These are phyloP conservation scores for Hyperoplus lanceolatus DNA, from an alignment of 2,797 vertebrate species.

Conservation along the genomic window DNA sequence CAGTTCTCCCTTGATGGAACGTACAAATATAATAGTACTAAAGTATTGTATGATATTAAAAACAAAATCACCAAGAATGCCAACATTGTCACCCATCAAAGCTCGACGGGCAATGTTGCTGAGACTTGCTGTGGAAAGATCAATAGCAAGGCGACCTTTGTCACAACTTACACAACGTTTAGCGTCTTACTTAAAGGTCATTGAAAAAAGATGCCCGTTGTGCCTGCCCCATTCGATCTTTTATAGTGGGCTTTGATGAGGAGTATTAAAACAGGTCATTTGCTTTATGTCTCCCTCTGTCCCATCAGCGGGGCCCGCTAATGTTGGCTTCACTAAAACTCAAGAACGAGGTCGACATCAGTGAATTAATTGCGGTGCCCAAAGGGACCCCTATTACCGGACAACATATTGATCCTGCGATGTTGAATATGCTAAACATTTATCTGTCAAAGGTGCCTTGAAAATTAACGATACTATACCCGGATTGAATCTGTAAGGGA, in stretches of 20 bases:
- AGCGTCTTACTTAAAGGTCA: slow-evolving; percentile 63
- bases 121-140: slow-evolving; percentile 48
- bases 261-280: slow-evolving; percentile 70
- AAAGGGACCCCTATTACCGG: slow-evolving; percentile 58
- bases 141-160: slow-evolving; percentile 69
- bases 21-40: background rate
- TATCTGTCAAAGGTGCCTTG: slow-evolving; percentile 60
- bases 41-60: background rate
- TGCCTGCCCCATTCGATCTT: slow-evolving; percentile 68
- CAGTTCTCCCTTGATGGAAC: background rate
- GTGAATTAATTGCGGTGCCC: slow-evolving; percentile 76
- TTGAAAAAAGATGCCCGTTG: slow-evolving; percentile 50
- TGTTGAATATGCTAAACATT: slow-evolving; percentile 82
- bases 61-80: background rate
- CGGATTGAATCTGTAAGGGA: slow-evolving; percentile 49
- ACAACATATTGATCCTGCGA: slow-evolving; percentile 77
- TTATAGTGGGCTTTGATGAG: slow-evolving; percentile 66
- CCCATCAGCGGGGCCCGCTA: slow-evolving; percentile 66
- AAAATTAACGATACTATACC: slow-evolving; percentile 50
- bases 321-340: slow-evolving; percentile 78
- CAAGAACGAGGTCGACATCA: slow-evolving; percentile 76
- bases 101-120: slow-evolving; percentile 47
- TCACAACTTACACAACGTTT: slow-evolving; percentile 56
- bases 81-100: slow-evolving; percentile 29
- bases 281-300: slow-evolving; percentile 61